Base-by-base conservation (phyloP, 2,797 vertebrate genomes). In the Benthosema pterotum region DNA sequence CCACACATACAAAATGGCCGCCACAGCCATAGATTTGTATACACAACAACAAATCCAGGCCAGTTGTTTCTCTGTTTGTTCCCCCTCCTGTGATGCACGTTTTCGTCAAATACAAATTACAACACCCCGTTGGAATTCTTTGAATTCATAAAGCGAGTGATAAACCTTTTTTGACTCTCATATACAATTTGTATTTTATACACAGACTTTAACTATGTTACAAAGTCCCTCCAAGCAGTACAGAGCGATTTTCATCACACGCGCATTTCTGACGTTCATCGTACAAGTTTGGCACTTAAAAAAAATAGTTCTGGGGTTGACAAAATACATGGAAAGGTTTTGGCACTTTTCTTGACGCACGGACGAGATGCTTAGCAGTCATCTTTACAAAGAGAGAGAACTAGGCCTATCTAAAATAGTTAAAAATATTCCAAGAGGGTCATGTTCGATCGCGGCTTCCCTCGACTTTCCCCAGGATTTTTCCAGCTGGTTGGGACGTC, bases 141-240 rank as follows among this genome's bases (percentile, higher is more conserved):
- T 91, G 90, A 92, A 92, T 91, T 91, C 89, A 91, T 91, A 92
- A n/a, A 82, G 65, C 65, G 83, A 83, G 88, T 86, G 88, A 82
- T 77, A 48, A 50, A n/a, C n/a, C n/a, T 55, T 68, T 56, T 78
- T 81, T 69, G 79, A 86, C 83, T 85, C 85, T 88, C 84, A 84
- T 80, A 81, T 83, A 79, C 70, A 87, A 72, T 72, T 77, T 13
- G 16, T 46, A 66, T 60, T 7, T 50, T 18, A 58, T 18, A 46
- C 13, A 64, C 52, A 69, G 50, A 63, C 47, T 53, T 60, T 42
- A n/a, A 69, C 46, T 52, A 51, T 57, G 66, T 73, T 60, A 69
- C 70, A 67, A n/a, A 42, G 60, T 75, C 28, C 28, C 48, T 19
- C 50, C 65, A 81, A n/a, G 47, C 53, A 65, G 72, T 77, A 71